These are phyloP conservation scores for Eospalax fontanierii DNA, from an alignment of 2,797 vertebrate species.

Conservation along the genomic window DNA sequence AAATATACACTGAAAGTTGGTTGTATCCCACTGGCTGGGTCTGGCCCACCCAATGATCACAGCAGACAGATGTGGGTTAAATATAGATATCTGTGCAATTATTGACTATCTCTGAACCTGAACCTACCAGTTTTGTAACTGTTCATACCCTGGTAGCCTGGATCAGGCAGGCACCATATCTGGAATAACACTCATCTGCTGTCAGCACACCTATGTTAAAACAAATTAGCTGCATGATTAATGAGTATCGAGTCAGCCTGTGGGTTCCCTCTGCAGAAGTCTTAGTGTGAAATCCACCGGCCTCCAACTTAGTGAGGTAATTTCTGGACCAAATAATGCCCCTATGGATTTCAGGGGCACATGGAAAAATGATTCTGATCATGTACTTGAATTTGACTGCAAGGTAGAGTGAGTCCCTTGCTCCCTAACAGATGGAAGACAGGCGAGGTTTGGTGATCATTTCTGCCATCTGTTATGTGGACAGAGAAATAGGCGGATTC, in stretches of 20 bases:
- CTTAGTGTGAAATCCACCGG: slow-evolving; percentile 84
- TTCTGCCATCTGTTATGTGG: not conserved
- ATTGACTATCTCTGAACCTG: slow-evolving; percentile 79
- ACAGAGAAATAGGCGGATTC: not conserved
- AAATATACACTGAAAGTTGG: slow-evolving; percentile 79
- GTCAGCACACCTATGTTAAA: slow-evolving; percentile 91
- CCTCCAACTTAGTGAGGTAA: slow-evolving; percentile 85
- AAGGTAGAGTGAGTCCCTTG: fast-evolving
- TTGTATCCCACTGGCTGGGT: slow-evolving; percentile 79
- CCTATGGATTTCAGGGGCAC: not conserved
- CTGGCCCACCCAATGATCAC: slow-evolving; percentile 85
- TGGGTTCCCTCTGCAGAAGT: slow-evolving; percentile 88
- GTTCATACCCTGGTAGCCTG: slow-evolving; percentile 86
- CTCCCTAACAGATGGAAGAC: not conserved
- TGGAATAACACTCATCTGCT: slow-evolving; percentile 90
- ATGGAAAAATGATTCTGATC: slow-evolving; percentile 9
- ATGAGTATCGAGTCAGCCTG: slow-evolving; percentile 90
- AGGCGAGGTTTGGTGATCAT: not conserved
- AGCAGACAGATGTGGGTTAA: slow-evolving; percentile 89
- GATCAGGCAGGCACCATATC: slow-evolving; percentile 89
- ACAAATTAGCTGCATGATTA: slow-evolving; percentile 94
- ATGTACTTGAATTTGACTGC: not conserved
- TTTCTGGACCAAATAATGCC: slow-evolving; percentile 79
- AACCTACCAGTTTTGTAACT: slow-evolving; percentile 82
- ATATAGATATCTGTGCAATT: slow-evolving; percentile 87